Percentiles rank a stretch among this genome's conserved stretches.
These are phyloP conservation scores for Brachionus asplanchnoidis DNA, from an alignment of 1,140 invertebrate species.

Conservation along the genomic window DNA sequence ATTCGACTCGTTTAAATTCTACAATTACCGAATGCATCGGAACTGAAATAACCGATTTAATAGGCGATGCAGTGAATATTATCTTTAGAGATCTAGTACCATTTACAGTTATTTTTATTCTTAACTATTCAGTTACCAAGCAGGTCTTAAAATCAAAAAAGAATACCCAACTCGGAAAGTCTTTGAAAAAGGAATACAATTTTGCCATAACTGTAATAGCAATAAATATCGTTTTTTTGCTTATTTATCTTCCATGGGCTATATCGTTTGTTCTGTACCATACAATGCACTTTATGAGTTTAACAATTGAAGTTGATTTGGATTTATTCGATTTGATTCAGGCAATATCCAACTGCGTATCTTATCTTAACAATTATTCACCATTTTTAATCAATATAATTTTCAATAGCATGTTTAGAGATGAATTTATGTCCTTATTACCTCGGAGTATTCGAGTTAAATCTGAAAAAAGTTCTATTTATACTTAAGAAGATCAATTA, in stretches of 20 bases:
- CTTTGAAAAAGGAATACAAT: background rate
- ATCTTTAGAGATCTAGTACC: background rate
- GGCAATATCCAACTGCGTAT: background rate
- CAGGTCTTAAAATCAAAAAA: background rate
- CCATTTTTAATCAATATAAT: background rate
- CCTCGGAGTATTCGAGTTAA: background rate
- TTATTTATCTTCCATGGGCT: background rate
- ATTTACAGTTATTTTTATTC: background rate
- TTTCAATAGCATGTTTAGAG: background rate
- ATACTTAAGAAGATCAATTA: background rate
- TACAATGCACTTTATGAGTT: background rate
- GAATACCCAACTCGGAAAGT: background rate
- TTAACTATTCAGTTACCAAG: background rate
- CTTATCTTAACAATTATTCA: slow-evolving; percentile 8
- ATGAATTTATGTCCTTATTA: background rate
- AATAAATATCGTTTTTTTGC: slow-evolving; percentile 13
- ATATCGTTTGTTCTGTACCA: background rate
- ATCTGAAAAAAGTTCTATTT: background rate
- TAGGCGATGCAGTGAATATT: background rate
- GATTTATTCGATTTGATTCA: background rate
- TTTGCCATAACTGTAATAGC: background rate
- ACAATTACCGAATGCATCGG: background rate
- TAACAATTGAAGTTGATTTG: background rate
- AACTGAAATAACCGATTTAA: slow-evolving; percentile 8
- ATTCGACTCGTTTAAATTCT: background rate